Evolutionary conservation across 2,113 vertebrate genomes (phyloP), one percentile per base, ranked within the genome.

Genomic region (Callochromis pleurospilus): DNA sequence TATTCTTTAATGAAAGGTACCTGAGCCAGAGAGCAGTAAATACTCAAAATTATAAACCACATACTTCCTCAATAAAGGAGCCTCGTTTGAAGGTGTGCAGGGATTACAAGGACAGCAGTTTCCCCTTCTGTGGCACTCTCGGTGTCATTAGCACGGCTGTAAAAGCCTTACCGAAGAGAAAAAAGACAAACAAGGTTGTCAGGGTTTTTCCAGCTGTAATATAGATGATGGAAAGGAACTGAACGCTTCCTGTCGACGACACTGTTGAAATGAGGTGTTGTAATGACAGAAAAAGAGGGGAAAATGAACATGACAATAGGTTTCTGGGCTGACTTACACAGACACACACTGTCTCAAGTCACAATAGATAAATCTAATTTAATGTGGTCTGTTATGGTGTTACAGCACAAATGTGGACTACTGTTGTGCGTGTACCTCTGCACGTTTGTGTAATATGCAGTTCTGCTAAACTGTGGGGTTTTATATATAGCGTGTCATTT

Each of bases 401-500:
- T 85, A 79, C 49, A 51, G 79, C 40, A 70, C 56, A 17, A 65
- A 82, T 73, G 24, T 45, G 42, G 24, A 81, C 62, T 49, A 13
- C 70, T 49, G 26, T 11, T 77, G 3, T 31, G 80, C 42, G 47
- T 82, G 73, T 60, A 38, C 81, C 21, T 81, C 47, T 51, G 85
- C 60, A 47, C 26, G 7, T 70, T 55, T 80, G 45, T 79, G 42
- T 92, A 85, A 88, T 90, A 89, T 3, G 47, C 58, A 80, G 84
- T 81, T 81, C 89, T 88, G 77, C 75, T 12, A 60, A 87, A 65
- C 42, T 54, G 77, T 70, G 31, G 56, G 55, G 4, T 73, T 84
- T 56, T 90, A 90, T 86, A 85, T 91, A 85, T 86, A 85, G 84
- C 51, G 31, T 77, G 82, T 86, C 83, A 81, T 90, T 93, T 93